These are phyloP conservation scores for Thaleichthys pacificus DNA, from an alignment of 2,797 vertebrate species.

Conservation along the genomic window DNA sequence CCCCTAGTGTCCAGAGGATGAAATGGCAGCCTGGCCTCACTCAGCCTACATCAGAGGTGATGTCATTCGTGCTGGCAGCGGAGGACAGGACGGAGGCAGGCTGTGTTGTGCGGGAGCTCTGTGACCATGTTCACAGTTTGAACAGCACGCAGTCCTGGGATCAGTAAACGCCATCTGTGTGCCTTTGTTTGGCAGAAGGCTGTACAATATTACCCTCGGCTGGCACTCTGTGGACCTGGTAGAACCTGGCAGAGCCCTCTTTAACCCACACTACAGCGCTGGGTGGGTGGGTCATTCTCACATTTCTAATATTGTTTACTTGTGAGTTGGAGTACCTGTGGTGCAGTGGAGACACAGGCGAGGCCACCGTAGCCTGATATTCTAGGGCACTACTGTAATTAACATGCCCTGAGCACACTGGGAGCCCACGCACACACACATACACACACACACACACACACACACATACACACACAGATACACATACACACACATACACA, in stretches of 20 bases:
- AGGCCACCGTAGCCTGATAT: slow-evolving; percentile 51
- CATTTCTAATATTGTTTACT: not conserved
- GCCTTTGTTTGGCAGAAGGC: slow-evolving; percentile 24
- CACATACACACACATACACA: not conserved
- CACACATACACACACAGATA: slow-evolving; percentile 1
- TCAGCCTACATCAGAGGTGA: slow-evolving; percentile 20
- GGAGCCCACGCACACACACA: not conserved
- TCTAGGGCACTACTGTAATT: slow-evolving; percentile 58
- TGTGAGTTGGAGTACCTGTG: slow-evolving; percentile 38
- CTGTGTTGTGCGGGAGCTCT: slow-evolving; percentile 19
- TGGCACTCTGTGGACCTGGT: not conserved
- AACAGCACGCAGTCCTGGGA: slow-evolving; percentile 15
- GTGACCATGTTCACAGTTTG: slow-evolving; percentile 18
- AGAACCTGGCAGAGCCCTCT: not conserved
- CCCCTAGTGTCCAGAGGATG: slow-evolving; percentile 60
- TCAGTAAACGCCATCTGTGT: slow-evolving; percentile 31
- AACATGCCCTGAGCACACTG: slow-evolving; percentile 42
- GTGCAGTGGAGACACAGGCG: slow-evolving; percentile 4
- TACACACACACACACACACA: too few relatives aligned
- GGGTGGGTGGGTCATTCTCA: not conserved
- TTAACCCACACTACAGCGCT: not conserved
- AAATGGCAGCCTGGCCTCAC: slow-evolving; percentile 14
- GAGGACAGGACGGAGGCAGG: slow-evolving; percentile 2
- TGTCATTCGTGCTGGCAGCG: slow-evolving; percentile 31
- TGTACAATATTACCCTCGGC: not conserved